Conservation (phyloP, 2,113 vertebrate species). For the Oryctolagus cuniculus region mOryCun1.1 NC_091434.1:148661501-148662000, state of each 20-base stretch:
- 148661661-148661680: background rate
- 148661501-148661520: no score
- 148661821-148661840: background rate
- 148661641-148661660: background rate
- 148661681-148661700: slow-evolving; percentile 5
- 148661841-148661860: background rate
- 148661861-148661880: background rate
- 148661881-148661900: background rate
- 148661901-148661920: background rate
- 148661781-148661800: background rate
- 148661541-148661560: no score
- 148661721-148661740: background rate
- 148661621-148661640: background rate
- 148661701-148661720: background rate
- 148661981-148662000: background rate
- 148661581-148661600: no score
- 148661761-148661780: background rate
- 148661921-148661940: background rate
- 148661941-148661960: background rate
- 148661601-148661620: no score
- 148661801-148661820: background rate
- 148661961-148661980: background rate
- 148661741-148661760: background rate
- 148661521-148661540: no score
- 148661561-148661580: no score